Conservation (phyloP, 2,888 invertebrate genomes). For the Ornithoptera priamus region DNA sequence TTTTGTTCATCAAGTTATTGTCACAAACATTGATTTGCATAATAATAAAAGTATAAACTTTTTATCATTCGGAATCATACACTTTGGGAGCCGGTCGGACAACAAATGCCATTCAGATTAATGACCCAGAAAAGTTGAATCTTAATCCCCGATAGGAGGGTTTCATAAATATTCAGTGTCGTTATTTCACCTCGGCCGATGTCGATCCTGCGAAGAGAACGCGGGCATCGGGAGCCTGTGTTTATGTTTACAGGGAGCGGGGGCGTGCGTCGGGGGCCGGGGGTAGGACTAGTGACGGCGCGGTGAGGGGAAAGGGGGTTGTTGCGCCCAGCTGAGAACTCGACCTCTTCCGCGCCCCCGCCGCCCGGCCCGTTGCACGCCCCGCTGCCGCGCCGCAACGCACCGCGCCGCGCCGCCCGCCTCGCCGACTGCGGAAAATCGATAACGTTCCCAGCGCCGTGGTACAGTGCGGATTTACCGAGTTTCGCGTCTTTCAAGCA, state of each 20-base stretch:
- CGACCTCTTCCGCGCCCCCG: conserved; percentile 33
- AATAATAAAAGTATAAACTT: conserved; percentile 3
- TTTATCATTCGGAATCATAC: conserved; percentile 17
- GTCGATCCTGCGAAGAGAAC: conserved; percentile 61
- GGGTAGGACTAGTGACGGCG: conserved; percentile 32
- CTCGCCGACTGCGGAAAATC: conserved; percentile 68
- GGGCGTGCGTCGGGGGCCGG: too few relatives aligned
- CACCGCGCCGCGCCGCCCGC: conserved; percentile 39
- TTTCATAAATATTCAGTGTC: conserved; percentile 77
- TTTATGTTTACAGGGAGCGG: conserved; percentile 30
- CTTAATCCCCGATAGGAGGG: conserved; percentile 68
- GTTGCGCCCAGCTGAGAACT: conserved; percentile 64
- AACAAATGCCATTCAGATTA: conserved; percentile 54
- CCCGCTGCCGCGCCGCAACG: neutral
- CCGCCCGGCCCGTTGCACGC: neutral
- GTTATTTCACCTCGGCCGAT: conserved; percentile 75
- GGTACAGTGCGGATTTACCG: conserved; percentile 38
- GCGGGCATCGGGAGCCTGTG: conserved; percentile 31
- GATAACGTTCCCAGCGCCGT: conserved; percentile 61
- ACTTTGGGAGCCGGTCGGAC: conserved; percentile 33
- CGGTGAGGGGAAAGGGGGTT: conserved; percentile 53
- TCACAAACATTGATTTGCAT: conserved; percentile 1
- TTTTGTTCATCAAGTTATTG: too few relatives aligned
- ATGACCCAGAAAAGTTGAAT: conserved; percentile 73
- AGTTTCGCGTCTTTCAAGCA: conserved; percentile 41